Conservation (phyloP, 2,113 vertebrate genomes). For the Rhea pennata region DNA sequence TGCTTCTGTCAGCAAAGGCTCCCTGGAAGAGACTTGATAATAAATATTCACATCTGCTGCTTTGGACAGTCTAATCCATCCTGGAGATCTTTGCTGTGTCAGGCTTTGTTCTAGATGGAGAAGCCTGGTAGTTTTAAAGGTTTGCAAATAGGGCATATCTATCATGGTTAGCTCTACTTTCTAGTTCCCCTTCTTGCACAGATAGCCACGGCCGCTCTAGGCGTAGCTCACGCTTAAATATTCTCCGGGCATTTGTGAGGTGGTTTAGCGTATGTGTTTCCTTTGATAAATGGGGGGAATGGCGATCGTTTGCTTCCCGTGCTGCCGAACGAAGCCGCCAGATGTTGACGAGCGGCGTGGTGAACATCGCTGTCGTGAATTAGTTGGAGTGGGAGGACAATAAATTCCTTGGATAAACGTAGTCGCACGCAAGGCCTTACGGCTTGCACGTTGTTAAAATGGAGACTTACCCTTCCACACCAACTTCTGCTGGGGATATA, state of each 20-base stretch:
- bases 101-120: conserved; percentile 81
- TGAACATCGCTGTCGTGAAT: neutral
- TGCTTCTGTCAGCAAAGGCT: conserved; percentile 77
- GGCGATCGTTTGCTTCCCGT: neutral
- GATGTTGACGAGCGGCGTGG: neutral
- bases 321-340: neutral
- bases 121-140: conserved; percentile 69
- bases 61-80: conserved; percentile 83
- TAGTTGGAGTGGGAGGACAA: neutral
- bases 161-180: conserved; percentile 74
- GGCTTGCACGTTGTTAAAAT: neutral
- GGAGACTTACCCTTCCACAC: neutral
- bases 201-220: neutral
- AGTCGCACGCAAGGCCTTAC: neutral
- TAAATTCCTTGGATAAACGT: neutral
- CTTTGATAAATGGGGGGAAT: neutral
- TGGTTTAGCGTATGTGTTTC: neutral
- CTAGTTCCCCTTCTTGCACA: conserved; percentile 43
- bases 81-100: conserved; percentile 79
- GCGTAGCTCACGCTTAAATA: conserved; percentile 30
- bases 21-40: conserved; percentile 71
- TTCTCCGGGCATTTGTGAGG: neutral
- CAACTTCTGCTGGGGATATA: neutral
- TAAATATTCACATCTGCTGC: conserved; percentile 82
- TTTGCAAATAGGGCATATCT: conserved; percentile 76